Evolutionary conservation across 2,797 vertebrate species (phyloP), one percentile per base, ranked within the genome.

Genomic region (Pseudomugil tenellus): DNA sequence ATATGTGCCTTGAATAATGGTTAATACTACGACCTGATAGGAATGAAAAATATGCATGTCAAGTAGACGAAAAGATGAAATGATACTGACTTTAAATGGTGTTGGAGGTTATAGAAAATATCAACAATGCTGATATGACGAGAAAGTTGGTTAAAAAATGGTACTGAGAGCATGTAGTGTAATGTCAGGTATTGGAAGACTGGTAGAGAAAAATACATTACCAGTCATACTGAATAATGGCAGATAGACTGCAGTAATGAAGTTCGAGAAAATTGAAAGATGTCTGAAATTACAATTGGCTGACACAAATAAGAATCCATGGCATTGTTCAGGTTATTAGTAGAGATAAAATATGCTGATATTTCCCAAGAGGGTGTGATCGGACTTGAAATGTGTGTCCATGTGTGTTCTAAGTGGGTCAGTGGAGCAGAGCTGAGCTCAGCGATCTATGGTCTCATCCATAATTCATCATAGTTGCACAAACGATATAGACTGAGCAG

Each of bases 401-500:
- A 26, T 64, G 78, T 76, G 77, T 74, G 74, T 62, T 76, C 41
- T 74, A 91, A 91, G 77, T 92, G 89, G 91, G 91, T 92, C 88
- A 92, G 87, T 91, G 75, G 89, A 87, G 83, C 87, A 92, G 76
- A 74, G 86, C 83, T 77, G 89, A 88, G 89, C 84, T 88, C 80
- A 84, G 84, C 80, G 49, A 90, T 92, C 89, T 91, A 88, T 90
- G 84, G 76, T 70, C 74, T 90, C 81, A 91, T 93, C 89, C 84
- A 92, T 93, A 87, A 92, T 92, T 91, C 77, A 92, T 85, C 72
- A 70, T 66, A 80, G 66, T 83, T 71, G 52, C 63, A 82, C 79
- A 74, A 85, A 81, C 68, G 71, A 86, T 76, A 86, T 37, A 73
- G 80, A 77, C 71, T 39, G 82, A 77, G 68, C 58, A 83, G 85